phyloP scores from a whole-genome alignment of 2,797 vertebrate species.

The Amphiprion clarkii region DNA sequence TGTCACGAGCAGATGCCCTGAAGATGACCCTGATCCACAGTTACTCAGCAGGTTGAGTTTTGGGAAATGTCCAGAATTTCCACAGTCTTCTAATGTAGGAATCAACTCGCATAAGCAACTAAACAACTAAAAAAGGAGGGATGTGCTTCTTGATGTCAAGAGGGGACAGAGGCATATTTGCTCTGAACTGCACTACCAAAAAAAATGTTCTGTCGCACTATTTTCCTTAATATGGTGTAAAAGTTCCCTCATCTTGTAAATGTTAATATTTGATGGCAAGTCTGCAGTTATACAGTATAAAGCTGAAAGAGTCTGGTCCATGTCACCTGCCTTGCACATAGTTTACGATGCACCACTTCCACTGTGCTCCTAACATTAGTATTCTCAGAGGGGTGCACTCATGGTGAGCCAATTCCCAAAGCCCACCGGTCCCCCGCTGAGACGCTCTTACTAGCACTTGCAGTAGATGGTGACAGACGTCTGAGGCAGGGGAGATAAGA shows the following conservation, averaged over 20 bases:
- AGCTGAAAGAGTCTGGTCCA: not conserved
- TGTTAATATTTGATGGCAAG: not conserved
- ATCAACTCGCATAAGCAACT: not conserved
- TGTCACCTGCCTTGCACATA: not conserved
- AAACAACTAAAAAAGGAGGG: no score
- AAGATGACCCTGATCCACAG: not conserved
- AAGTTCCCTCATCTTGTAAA: not conserved
- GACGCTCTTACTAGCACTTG: slow-evolving; percentile 45
- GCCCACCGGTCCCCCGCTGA: slow-evolving; percentile 32
- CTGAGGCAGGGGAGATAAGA: slow-evolving; percentile 63
- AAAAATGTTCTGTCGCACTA: not conserved
- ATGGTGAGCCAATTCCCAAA: slow-evolving; percentile 42
- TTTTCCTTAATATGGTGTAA: not conserved
- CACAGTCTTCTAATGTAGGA: no score
- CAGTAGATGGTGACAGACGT: slow-evolving; percentile 74
- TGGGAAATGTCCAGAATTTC: not conserved
- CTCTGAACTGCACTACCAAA: not conserved
- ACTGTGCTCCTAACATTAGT: slow-evolving; percentile 39
- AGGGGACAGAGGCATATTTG: no score
- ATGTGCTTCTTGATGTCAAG: no score
- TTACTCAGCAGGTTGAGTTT: slow-evolving; percentile 1
- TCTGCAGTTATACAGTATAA: not conserved
- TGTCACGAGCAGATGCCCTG: not conserved
- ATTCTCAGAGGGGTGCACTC: slow-evolving; percentile 30
- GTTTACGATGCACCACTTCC: slow-evolving; percentile 10